phyloP scores from a whole-genome alignment of 1,140 invertebrate genomes.

The Parasteatoda tepidariorum region DNA sequence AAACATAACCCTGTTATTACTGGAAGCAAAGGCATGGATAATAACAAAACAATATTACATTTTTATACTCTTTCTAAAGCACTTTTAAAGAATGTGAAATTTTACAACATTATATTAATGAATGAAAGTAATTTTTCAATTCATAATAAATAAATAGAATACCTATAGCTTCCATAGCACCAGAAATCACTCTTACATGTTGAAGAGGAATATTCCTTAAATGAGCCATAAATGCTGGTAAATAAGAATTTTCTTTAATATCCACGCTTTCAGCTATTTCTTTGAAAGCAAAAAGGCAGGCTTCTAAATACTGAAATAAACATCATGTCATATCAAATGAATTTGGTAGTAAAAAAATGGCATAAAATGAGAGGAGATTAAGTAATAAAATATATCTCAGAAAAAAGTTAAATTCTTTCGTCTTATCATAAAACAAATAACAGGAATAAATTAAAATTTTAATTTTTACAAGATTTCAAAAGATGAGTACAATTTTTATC shows the following conservation, averaged over 20 bases:
- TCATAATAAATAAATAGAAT: conserved; percentile 34
- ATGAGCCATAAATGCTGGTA: conserved; percentile 76
- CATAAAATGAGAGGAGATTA: background rate
- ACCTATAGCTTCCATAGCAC: conserved; percentile 80
- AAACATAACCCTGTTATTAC: too few relatives aligned
- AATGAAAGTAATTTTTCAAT: background rate
- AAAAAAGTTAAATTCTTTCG: too few relatives aligned
- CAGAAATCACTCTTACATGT: conserved; percentile 75
- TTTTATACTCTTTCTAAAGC: background rate
- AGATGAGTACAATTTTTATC: too few relatives aligned
- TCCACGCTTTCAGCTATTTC: conserved; percentile 83
- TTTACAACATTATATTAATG: background rate
- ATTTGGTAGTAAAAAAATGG: background rate
- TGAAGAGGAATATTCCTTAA: conserved; percentile 76
- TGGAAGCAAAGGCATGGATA: too few relatives aligned
- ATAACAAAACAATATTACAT: too few relatives aligned
- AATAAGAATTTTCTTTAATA: conserved; percentile 73
- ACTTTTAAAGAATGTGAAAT: background rate
- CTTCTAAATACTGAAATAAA: conserved; percentile 75
- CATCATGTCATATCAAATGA: background rate
- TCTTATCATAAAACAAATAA: too few relatives aligned
- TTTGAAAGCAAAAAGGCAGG: conserved; percentile 83
- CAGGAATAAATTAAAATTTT: too few relatives aligned
- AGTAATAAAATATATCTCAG: background rate
- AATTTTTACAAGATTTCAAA: too few relatives aligned